These are phyloP conservation scores for Drosophila nr. fundita DNA, from an alignment of 2,888 invertebrate genomes.

Conservation along the genomic window DNA sequence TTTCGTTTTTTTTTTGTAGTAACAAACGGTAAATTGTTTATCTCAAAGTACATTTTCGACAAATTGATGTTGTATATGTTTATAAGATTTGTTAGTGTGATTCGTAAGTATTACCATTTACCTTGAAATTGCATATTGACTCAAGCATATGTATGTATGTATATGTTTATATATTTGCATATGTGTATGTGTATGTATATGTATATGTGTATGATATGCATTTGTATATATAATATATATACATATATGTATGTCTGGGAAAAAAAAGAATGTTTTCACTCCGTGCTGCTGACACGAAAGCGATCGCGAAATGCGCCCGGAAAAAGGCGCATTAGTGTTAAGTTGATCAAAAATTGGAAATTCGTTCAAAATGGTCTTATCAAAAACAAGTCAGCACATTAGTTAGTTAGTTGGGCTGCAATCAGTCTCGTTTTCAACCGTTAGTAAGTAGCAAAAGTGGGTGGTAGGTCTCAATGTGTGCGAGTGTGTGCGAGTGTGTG, in stretches of 20 bases:
- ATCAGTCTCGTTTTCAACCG: conserved; percentile 47
- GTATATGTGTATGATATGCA: conserved; percentile 1
- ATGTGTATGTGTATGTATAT: conserved; percentile 22
- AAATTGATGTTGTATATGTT: background rate
- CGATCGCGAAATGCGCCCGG: background rate
- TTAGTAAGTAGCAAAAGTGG: conserved; percentile 21
- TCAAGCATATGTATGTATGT: background rate
- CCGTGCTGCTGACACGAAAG: background rate
- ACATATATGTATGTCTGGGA: background rate
- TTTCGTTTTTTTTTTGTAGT: background rate
- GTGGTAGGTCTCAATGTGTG: background rate
- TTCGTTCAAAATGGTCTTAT: conserved; percentile 10
- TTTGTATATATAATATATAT: background rate
- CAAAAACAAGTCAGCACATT: conserved; percentile 20
- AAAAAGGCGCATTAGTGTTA: background rate
- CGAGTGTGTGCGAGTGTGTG: background rate
- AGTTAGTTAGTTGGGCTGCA: conserved; percentile 17
- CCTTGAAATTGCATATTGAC: background rate
- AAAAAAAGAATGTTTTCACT: background rate
- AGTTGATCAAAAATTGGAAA: conserved; percentile 5
- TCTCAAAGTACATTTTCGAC: conserved; percentile 12
- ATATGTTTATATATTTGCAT: conserved; percentile 10
- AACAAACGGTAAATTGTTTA: conserved; percentile 27
- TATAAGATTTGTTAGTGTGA: background rate
- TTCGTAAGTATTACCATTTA: background rate